Base-by-base conservation (phyloP, 2,113 vertebrate genomes). In the Brachypodius melanocephalos region DNA sequence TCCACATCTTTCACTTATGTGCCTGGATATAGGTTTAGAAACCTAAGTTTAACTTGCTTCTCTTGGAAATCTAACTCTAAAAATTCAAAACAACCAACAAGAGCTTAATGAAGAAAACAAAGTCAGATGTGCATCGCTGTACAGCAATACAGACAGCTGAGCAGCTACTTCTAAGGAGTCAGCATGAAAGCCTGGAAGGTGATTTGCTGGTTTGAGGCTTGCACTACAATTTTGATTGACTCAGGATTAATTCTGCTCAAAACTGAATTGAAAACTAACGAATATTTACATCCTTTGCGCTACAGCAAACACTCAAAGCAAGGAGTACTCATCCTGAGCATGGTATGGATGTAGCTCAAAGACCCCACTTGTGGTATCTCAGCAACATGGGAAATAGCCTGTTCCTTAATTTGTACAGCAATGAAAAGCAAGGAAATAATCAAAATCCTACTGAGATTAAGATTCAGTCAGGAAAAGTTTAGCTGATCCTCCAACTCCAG, bases 71-170 rank as follows among this genome's bases (percentile, higher is more conserved):
- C 26, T 65, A 34, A 78, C 49, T 80, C 38, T 40, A 58, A 78
- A 81, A 83, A 31, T 22, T 38, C n/a, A 52, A 55, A 84, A 29
- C 51, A 45, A 25, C 12, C 38, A 81, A 28, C 8, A 52, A 87
- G 24, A 16, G 67, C 32, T 83, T 80, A 73, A 49, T 57, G 49
- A 66, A 26, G 21, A 88, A 94, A 87, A 29, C 57, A 68, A 75
- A 93, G 46, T n/a, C 2, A 2, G 40, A 68, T 14, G 57, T 74
- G n/a, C 0, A 0, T 10, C 68, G 62, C 74, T 68, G 22, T 16
- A 36, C 19, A 66, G 36, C n/a, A 82, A 25, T 10, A 22, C 57
- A 22, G 21, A 21, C 11, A 36, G 69, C 26, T 76, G 78, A 95
- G 28, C 0, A 1, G 28, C 25, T 57, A 49, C 34, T 94, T 45